Percentiles rank a stretch among this genome's conserved stretches.
Evolutionary conservation across 2,888 invertebrate genomes (phyloP).

Genomic region (Poecilus cupreus): DNA sequence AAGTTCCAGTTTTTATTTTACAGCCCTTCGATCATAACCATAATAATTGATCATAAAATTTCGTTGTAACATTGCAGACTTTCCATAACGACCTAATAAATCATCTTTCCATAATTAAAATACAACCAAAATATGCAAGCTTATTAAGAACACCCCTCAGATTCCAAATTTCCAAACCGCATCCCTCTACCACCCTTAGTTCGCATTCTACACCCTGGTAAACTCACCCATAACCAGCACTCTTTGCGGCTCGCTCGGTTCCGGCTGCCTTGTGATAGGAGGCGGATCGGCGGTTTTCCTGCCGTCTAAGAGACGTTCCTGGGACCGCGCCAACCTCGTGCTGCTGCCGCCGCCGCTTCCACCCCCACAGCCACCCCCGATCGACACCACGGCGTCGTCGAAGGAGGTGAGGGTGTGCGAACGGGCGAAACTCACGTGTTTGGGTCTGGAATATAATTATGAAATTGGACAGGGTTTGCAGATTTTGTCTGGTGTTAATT

Average conservation of each 20-base stretch:
- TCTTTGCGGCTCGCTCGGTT: constrained; percentile 75
- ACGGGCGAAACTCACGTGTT: constrained; percentile 93
- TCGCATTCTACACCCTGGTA: background rate
- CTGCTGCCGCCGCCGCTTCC: background rate
- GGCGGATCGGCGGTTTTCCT: constrained; percentile 76
- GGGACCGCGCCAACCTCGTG: constrained; percentile 74
- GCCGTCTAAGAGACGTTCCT: constrained; percentile 85
- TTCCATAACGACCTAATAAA: too few relatives aligned
- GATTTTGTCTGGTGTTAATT: too few relatives aligned
- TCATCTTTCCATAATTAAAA: too few relatives aligned
- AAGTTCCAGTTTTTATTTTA: too few relatives aligned
- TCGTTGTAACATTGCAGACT: too few relatives aligned
- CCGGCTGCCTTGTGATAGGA: constrained; percentile 72
- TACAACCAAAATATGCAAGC: too few relatives aligned
- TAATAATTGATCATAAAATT: too few relatives aligned
- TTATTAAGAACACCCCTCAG: too few relatives aligned
- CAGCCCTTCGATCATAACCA: too few relatives aligned
- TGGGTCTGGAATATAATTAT: constrained; percentile 77
- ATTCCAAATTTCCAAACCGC: too few relatives aligned
- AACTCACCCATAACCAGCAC: constrained; percentile 75
- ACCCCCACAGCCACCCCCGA: constrained; percentile 62
- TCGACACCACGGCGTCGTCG: constrained; percentile 79
- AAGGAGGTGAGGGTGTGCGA: constrained; percentile 91
- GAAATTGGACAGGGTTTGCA: too few relatives aligned
- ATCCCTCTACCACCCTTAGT: too few relatives aligned